Conservation (phyloP, 64 coral and sea anemone species). For the Platygyra sinensis region DNA sequence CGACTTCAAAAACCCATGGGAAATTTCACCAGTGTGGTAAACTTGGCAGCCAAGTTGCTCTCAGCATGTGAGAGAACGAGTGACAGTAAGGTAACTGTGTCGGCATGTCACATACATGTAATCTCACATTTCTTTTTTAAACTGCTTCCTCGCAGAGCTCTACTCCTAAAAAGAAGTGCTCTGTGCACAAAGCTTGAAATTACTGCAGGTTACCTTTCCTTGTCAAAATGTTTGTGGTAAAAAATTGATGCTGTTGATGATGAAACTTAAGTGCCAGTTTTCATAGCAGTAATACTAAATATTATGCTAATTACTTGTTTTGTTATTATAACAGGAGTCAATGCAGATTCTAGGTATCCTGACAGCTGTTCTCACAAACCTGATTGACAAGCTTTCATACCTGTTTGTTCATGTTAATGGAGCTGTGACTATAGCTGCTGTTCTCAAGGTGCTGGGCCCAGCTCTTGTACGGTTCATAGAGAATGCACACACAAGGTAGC, state of each 20-base stretch:
- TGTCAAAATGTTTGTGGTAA: too few species aligned
- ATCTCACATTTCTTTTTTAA: too few species aligned
- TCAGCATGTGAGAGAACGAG: constrained; percentile 52
- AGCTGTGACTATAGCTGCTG: constrained; percentile 44
- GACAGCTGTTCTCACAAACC: constrained; percentile 44
- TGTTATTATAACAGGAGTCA: constrained; percentile 27
- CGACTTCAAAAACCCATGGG: constrained; percentile 55
- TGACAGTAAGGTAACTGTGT: constrained; percentile 54
- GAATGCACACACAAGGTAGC: constrained; percentile 64
- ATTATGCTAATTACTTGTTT: background rate
- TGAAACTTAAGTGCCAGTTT: background rate
- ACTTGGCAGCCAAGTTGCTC: constrained; percentile 61
- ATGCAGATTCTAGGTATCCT: constrained; percentile 45
- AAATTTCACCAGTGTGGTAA: constrained; percentile 81
- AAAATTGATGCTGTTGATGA: too few species aligned
- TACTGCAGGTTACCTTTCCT: too few species aligned
- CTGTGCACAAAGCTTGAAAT: too few species aligned
- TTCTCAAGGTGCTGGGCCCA: constrained; percentile 29
- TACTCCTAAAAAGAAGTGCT: too few species aligned
- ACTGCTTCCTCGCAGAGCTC: too few species aligned
- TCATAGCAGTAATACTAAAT: background rate
- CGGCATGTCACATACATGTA: too few species aligned
- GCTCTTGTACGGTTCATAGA: constrained; percentile 53
- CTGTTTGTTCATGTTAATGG: constrained; percentile 83
- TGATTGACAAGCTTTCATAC: constrained; percentile 74